A percentile compares a stretch with the other conserved stretches of the same genome.
These are phyloP conservation scores for Sceloporus tristichus DNA, from an alignment of 2,113 vertebrate genomes.

Conservation along the genomic window DNA sequence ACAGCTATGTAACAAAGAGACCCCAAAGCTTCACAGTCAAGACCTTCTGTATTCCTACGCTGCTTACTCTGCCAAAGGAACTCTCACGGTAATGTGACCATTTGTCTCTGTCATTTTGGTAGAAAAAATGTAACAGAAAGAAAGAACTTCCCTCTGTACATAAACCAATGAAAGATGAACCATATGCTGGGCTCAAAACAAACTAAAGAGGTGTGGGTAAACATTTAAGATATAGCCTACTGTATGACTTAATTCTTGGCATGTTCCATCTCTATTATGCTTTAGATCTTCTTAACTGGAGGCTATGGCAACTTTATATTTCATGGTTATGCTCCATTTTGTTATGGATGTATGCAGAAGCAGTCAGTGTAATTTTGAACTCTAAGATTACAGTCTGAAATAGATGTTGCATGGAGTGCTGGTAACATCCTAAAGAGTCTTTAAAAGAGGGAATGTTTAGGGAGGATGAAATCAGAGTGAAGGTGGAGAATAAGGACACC, in stretches of 20 bases:
- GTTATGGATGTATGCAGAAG: neutral
- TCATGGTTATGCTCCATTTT: neutral
- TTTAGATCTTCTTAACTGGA: neutral
- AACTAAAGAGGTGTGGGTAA: neutral
- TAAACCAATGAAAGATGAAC: slow-evolving; percentile 51
- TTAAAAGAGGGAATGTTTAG: neutral
- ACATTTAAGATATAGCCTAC: neutral
- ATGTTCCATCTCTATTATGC: neutral
- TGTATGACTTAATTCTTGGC: neutral
- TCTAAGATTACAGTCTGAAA: neutral
- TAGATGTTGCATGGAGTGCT: neutral
- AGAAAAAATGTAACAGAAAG: slow-evolving; percentile 66
- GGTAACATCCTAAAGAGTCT: neutral
- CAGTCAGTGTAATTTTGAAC: neutral
- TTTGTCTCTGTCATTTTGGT: slow-evolving; percentile 79
- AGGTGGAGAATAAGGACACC: too few species aligned
- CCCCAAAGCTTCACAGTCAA: slow-evolving; percentile 62
- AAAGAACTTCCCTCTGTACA: slow-evolving; percentile 53
- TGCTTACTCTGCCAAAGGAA: slow-evolving; percentile 92
- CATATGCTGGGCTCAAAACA: slow-evolving; percentile 39
- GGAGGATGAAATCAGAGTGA: neutral
- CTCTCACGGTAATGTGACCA: slow-evolving; percentile 84
- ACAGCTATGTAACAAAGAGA: slow-evolving; percentile 78
- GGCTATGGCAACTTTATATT: neutral
- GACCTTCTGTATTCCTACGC: slow-evolving; percentile 84